These are phyloP conservation scores for Gymnorhina tibicen DNA, from an alignment of 2,113 vertebrate genomes.

Conservation along the genomic window DNA sequence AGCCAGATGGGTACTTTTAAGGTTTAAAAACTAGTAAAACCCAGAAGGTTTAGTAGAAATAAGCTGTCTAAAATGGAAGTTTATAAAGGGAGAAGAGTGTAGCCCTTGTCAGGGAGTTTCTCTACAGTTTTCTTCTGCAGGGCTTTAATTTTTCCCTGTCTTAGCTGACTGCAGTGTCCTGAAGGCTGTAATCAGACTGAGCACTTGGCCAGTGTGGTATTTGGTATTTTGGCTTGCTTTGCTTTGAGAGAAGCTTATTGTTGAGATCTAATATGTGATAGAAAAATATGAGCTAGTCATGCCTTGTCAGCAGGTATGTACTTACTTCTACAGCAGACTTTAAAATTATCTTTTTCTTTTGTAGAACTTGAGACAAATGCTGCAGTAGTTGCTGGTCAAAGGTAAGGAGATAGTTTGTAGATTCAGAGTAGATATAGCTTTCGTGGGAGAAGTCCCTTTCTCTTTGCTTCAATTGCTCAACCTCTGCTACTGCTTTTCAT, in stretches of 20 bases:
- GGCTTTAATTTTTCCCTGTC: background rate
- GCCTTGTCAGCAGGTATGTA: conserved; percentile 12
- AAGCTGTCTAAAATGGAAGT: background rate
- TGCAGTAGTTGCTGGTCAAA: conserved; percentile 74
- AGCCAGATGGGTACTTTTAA: background rate
- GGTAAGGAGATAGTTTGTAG: conserved; percentile 71
- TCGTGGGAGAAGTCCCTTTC: background rate
- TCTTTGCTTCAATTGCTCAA: background rate
- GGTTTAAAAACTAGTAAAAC: background rate
- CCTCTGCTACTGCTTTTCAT: background rate
- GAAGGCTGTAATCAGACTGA: background rate
- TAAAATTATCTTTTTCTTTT: conserved; percentile 67
- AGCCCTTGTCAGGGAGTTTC: background rate
- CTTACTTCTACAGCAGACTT: conserved; percentile 37
- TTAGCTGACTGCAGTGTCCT: background rate
- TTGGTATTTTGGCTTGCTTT: background rate
- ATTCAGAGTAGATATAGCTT: conserved; percentile 35
- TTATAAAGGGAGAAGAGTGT: background rate
- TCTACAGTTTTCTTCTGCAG: background rate
- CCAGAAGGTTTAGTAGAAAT: background rate
- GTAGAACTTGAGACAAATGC: conserved; percentile 77
- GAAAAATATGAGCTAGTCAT: conserved; percentile 1
- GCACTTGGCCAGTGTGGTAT: background rate
- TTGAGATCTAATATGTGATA: background rate
- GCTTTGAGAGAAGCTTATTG: background rate